These are phyloP conservation scores for Brachionus sp. DNA, from an alignment of 1,140 invertebrate genomes.

Conservation along the genomic window DNA sequence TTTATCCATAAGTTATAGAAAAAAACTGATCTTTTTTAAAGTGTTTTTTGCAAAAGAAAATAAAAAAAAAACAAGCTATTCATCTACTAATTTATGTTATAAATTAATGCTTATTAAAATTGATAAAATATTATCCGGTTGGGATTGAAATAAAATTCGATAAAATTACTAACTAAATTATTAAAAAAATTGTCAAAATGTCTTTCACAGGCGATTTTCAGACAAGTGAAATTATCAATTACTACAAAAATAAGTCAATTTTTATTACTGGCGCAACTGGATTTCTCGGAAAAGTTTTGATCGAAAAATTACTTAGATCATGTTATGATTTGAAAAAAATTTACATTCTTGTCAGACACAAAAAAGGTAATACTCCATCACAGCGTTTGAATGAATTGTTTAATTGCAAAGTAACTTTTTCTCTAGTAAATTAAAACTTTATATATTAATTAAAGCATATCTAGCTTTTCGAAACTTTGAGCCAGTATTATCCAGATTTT, in stretches of 20 bases:
- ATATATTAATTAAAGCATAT: background rate
- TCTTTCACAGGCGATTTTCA: background rate
- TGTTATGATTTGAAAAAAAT: conserved; percentile 46
- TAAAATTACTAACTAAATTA: background rate
- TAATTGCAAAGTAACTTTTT: conserved; percentile 10
- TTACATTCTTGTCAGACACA: conserved; percentile 47
- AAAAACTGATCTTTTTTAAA: background rate
- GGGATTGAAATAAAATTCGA: background rate
- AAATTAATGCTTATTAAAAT: background rate
- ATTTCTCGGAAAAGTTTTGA: conserved; percentile 46
- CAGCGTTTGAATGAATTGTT: conserved; percentile 40
- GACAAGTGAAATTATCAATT: conserved; percentile 22
- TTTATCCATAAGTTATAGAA: background rate
- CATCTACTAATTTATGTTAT: background rate
- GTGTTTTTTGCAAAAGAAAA: background rate
- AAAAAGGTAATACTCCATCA: conserved; percentile 35
- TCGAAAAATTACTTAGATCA: conserved; percentile 47
- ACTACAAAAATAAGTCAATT: conserved; percentile 45
- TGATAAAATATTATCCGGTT: background rate
- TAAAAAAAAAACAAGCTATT: background rate
- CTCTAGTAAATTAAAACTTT: background rate
- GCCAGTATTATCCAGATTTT: conserved; percentile 43
- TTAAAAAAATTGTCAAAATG: background rate
- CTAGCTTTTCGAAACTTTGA: conserved; percentile 37
- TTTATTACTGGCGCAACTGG: conserved; percentile 48